Percentiles rank a stretch among this genome's conserved stretches.
Conservation (phyloP, 1,140 invertebrate genomes). For the Drepana arcuata region DNA sequence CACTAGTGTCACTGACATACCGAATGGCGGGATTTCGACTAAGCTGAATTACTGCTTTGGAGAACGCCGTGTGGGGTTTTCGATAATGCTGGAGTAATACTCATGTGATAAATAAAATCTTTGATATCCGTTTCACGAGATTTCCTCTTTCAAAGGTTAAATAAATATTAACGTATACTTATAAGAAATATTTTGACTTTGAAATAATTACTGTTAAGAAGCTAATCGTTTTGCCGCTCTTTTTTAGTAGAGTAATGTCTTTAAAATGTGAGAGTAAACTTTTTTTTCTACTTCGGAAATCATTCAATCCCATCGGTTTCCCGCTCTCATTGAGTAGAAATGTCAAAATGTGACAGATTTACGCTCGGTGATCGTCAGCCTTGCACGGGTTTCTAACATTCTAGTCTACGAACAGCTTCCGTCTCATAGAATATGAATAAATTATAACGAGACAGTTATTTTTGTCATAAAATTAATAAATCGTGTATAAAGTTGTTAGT, state of each 20-base stretch:
- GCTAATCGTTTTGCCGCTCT: not conserved
- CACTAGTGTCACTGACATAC: not conserved
- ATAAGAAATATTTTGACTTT: not conserved
- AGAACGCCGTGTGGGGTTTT: not conserved
- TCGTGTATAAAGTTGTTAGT: conserved; percentile 44
- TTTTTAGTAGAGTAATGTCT: no score
- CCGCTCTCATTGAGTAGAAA: no score
- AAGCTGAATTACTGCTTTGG: no score
- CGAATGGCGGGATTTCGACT: not conserved
- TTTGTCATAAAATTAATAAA: conserved; percentile 41
- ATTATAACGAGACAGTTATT: conserved; percentile 42
- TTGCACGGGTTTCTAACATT: conserved; percentile 17
- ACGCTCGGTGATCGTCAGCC: no score
- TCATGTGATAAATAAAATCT: not conserved
- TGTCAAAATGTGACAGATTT: no score
- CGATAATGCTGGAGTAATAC: not conserved
- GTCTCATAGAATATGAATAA: conserved; percentile 38
- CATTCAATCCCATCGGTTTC: no score
- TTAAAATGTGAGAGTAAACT: not conserved
- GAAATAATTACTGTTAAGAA: not conserved
- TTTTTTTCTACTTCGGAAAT: not conserved
- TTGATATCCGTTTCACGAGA: not conserved
- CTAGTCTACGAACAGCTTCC: conserved; percentile 59
- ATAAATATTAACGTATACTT: not conserved
- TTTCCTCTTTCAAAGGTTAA: not conserved